These are phyloP conservation scores for Frankliniella fusca DNA, from an alignment of 2,888 invertebrate species.

Conservation along the genomic window DNA sequence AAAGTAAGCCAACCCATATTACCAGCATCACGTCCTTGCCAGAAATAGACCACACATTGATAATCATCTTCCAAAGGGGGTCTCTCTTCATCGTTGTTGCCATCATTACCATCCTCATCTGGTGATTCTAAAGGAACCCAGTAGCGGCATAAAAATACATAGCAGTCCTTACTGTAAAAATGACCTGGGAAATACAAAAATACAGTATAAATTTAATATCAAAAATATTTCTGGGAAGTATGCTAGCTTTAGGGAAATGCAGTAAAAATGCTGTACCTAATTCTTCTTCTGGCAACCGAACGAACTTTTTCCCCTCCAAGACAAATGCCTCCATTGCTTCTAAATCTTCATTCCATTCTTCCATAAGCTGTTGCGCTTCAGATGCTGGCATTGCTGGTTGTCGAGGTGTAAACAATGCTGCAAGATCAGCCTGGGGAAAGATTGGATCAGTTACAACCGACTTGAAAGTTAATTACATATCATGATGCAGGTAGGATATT, in stretches of 20 bases:
- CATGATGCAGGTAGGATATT: slow-evolving; percentile 32
- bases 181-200: slow-evolving; percentile 51
- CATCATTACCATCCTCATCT: slow-evolving; percentile 51
- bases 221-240: neutral
- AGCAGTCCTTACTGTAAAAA: slow-evolving; percentile 93
- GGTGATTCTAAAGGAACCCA: slow-evolving; percentile 70
- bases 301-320: slow-evolving; percentile 93
- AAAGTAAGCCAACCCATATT: slow-evolving; percentile 99
- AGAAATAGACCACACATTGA: slow-evolving; percentile 98
- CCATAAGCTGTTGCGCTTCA: slow-evolving; percentile 83
- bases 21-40: slow-evolving; percentile 95
- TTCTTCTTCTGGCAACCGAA: slow-evolving; percentile 92
- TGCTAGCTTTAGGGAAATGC: neutral
- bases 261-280: slow-evolving; percentile 53
- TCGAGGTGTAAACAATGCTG: slow-evolving; percentile 91
- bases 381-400: slow-evolving; percentile 79
- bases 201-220: slow-evolving; percentile 22
- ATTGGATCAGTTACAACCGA: slow-evolving; percentile 41
- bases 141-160: slow-evolving; percentile 96
- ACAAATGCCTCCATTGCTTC: slow-evolving; percentile 98
- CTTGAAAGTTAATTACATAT: neutral
- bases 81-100: slow-evolving; percentile 47
- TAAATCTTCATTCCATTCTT: slow-evolving; percentile 97
- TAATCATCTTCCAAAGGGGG: slow-evolving; percentile 63
- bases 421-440: slow-evolving; percentile 71